Evolutionary conservation across 2,888 invertebrate species (phyloP).

Genomic region (Meteorus colon): DNA sequence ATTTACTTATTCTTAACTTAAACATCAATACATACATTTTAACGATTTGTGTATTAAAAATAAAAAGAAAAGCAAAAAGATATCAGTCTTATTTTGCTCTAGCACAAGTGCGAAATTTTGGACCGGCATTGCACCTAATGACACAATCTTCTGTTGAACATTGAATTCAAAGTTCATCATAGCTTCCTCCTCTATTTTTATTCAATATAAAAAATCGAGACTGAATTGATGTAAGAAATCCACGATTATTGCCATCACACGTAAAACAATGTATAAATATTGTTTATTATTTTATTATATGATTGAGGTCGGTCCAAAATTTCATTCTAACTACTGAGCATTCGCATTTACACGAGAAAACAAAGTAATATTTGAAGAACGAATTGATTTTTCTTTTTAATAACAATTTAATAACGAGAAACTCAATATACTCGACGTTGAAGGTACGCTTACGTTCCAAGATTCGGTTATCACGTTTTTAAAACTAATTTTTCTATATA

Average conservation of each 20-base stretch:
- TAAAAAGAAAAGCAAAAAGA: constrained; percentile 46
- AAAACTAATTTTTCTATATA: background rate
- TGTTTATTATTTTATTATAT: constrained; percentile 17
- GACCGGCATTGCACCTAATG: constrained; percentile 25
- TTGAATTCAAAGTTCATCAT: background rate
- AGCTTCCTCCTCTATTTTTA: constrained; percentile 20
- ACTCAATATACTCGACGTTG: constrained; percentile 53
- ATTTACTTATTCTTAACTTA: constrained; percentile 65
- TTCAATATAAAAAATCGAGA: constrained; percentile 27
- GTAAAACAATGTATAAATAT: constrained; percentile 4
- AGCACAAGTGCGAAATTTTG: constrained; percentile 45
- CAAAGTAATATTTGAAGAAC: constrained; percentile 26
- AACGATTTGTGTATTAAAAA: constrained; percentile 54
- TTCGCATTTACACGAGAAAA: constrained; percentile 37
- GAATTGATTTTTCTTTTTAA: constrained; percentile 23
- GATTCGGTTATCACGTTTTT: constrained; percentile 53
- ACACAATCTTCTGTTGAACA: constrained; percentile 10
- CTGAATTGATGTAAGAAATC: constrained; percentile 35
- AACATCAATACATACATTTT: constrained; percentile 51
- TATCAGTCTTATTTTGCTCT: constrained; percentile 23
- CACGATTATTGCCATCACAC: background rate
- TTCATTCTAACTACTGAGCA: constrained; percentile 47
- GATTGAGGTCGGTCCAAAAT: constrained; percentile 52
- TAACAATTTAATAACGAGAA: constrained; percentile 7
- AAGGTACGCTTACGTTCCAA: constrained; percentile 59